A percentile compares a stretch with the other conserved stretches of the same genome.
These are phyloP conservation scores for Sciurus niger DNA, from an alignment of 2,113 vertebrate species.

Conservation along the genomic window DNA sequence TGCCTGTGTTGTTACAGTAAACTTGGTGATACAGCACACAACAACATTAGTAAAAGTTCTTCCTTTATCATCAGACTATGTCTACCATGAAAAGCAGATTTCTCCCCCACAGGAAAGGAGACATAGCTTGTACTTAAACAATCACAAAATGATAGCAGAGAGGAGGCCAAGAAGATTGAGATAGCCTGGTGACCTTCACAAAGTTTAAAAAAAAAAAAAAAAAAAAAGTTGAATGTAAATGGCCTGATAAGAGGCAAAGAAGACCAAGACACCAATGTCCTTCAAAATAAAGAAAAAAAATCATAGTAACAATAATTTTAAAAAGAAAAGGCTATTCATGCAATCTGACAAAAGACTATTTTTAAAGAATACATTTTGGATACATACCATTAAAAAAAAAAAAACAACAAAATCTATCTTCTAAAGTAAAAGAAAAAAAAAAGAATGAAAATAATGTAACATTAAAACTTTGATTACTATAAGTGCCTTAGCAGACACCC, in stretches of 20 bases:
- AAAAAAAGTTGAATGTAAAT: background rate
- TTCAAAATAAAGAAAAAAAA: background rate
- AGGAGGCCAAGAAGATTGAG: background rate
- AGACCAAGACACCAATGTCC: background rate
- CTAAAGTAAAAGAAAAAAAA: background rate
- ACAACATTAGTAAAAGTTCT: background rate
- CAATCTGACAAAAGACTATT: background rate
- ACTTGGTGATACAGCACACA: background rate
- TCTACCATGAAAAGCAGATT: background rate
- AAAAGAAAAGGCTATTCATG: background rate
- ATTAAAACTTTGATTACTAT: background rate
- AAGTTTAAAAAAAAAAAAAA: background rate
- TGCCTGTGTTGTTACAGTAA: background rate
- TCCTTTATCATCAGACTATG: background rate
- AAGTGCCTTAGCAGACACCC: background rate
- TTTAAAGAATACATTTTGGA: background rate
- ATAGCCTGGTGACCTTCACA: background rate
- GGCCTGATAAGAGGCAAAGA: background rate
- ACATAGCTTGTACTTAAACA: background rate
- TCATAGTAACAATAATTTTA: background rate
- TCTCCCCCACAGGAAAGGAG: background rate
- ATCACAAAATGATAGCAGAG: background rate
- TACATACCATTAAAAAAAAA: background rate
- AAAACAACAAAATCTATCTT: background rate
- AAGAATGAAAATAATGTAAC: background rate